Conservation (phyloP, 2,113 vertebrate genomes). For the Sarotherodon lohbergeri region DNA sequence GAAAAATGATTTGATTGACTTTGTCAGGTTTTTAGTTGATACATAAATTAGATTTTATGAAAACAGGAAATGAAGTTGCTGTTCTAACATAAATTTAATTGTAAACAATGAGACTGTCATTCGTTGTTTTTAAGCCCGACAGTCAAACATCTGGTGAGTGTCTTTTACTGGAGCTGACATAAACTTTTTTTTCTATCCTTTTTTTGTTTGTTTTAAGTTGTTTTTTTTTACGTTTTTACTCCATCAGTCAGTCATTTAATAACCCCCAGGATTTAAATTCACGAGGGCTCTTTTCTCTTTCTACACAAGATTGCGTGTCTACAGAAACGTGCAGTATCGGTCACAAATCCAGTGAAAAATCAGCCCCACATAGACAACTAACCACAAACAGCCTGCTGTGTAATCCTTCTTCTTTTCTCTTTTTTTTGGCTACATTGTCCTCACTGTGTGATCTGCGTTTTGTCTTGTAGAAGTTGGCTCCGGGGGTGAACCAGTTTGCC, state of each 20-base stretch:
- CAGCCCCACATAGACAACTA: not conserved
- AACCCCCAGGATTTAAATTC: not conserved
- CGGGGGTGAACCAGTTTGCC: conserved; percentile 93
- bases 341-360: not conserved
- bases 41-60: not conserved
- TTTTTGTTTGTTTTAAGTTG: not conserved
- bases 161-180: not conserved
- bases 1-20: not conserved
- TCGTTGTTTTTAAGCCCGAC: not conserved
- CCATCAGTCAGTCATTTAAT: not conserved
- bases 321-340: not conserved
- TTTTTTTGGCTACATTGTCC: not conserved
- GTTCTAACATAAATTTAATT: not conserved
- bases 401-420: not conserved
- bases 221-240: not conserved
- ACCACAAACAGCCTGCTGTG: not conserved
- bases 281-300: not conserved
- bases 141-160: not conserved
- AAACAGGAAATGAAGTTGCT: not conserved
- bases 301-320: not conserved
- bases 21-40: not conserved
- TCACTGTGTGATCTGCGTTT: not conserved
- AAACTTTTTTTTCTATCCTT: not conserved
- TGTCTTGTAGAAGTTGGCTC: conserved; percentile 83
- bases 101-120: not conserved